Evolutionary conservation across 2,888 invertebrate species (phyloP).

Genomic region (Eupithecia exiguata): DNA sequence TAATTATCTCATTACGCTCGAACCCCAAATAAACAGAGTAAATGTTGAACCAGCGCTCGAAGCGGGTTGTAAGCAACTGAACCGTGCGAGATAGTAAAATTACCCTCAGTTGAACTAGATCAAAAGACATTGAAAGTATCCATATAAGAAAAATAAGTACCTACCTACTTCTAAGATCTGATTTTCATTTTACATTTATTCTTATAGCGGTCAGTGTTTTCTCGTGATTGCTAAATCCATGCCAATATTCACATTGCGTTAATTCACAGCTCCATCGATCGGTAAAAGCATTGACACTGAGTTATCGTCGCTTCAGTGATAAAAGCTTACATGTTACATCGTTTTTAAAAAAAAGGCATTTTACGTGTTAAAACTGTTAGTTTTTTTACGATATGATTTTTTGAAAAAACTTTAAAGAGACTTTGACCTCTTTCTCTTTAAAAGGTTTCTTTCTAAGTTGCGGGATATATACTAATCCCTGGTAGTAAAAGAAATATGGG

Average conservation of each 20-base stretch:
- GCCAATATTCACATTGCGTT: not conserved
- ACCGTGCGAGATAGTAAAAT: conserved; percentile 55
- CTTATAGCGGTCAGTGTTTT: not conserved
- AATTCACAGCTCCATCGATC: not conserved
- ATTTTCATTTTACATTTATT: not conserved
- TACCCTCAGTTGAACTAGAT: conserved; percentile 52
- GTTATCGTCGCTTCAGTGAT: not conserved
- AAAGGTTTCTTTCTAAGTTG: too few relatives aligned
- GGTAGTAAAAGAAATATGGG: too few relatives aligned
- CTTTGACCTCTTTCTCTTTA: too few relatives aligned
- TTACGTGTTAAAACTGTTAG: not conserved
- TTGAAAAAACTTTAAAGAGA: too few relatives aligned
- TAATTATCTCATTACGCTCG: conserved; percentile 42
- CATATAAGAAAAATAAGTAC: not conserved
- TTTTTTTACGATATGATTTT: too few relatives aligned
- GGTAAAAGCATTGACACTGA: not conserved
- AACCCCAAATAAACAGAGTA: conserved; percentile 44
- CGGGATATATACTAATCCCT: too few relatives aligned
- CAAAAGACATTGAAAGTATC: not conserved
- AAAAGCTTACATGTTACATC: not conserved
- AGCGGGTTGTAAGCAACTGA: conserved; percentile 43
- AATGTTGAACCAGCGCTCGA: conserved; percentile 42
- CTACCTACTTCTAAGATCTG: not conserved
- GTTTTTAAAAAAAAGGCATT: not conserved
- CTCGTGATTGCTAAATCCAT: not conserved